Conservation (phyloP, 2,113 vertebrate species). For the Neotoma lepida region DNA sequence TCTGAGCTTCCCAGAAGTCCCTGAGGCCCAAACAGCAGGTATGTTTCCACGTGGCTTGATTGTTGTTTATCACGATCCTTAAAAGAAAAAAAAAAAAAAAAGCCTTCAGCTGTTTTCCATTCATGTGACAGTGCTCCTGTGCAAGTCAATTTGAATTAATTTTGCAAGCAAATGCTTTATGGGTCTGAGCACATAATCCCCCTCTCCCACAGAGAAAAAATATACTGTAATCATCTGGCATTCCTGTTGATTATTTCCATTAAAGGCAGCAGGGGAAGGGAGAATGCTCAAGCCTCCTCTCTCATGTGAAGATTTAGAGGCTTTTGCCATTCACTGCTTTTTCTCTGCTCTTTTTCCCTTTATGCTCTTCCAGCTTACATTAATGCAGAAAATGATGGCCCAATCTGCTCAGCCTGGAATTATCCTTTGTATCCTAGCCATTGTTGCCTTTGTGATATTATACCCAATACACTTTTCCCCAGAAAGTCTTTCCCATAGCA, state of each 20-base stretch:
- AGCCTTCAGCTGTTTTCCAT: constrained; percentile 76
- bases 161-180: constrained; percentile 78
- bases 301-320: constrained; percentile 9
- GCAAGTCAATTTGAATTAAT: constrained; percentile 81
- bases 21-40: not conserved
- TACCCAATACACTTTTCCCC: not conserved
- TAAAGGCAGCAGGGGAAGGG: constrained; percentile 73
- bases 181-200: constrained; percentile 68
- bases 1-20: not conserved
- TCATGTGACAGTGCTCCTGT: constrained; percentile 66
- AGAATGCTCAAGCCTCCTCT: constrained; percentile 42
- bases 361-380: not conserved
- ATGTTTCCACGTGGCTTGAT: constrained; percentile 64
- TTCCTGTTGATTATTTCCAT: constrained; percentile 76
- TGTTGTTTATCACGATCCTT: constrained; percentile 66
- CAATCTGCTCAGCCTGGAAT: constrained; percentile 1
- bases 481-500: not conserved
- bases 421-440: not conserved
- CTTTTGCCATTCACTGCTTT: constrained; percentile 51
- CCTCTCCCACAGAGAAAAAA: constrained; percentile 74
- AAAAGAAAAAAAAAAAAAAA: not conserved
- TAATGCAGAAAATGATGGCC: constrained; percentile 42
- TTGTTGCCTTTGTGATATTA: not conserved
- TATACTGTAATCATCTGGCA: constrained; percentile 74
- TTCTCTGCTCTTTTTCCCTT: not conserved